Percentiles rank a stretch among this genome's conserved stretches.
Conservation (phyloP, 2,888 invertebrate genomes). For the Frankliniella fusca region DNA sequence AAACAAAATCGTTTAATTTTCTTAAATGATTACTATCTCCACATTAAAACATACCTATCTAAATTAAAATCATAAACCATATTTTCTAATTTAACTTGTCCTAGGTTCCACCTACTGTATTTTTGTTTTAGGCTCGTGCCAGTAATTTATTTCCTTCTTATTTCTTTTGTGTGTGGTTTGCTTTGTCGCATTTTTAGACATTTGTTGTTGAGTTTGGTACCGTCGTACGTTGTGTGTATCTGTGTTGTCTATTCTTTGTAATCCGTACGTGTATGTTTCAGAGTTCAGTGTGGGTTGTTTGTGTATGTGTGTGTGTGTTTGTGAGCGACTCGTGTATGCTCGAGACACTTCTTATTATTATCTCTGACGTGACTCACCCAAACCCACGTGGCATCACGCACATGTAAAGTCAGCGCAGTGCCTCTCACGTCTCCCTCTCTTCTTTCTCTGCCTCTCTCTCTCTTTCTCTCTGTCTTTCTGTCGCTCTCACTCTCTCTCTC, state of each 20-base stretch:
- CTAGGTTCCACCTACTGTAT: too few relatives aligned
- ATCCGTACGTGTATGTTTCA: constrained; percentile 15
- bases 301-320: background rate
- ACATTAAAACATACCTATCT: too few relatives aligned
- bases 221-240: background rate
- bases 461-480: too few relatives aligned
- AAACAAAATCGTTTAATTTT: too few relatives aligned
- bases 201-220: constrained; percentile 28
- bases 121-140: too few relatives aligned
- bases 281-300: constrained; percentile 17
- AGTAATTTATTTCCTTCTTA: background rate
- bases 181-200: background rate
- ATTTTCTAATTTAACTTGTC: too few relatives aligned
- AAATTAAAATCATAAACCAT: too few relatives aligned
- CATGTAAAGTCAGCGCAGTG: background rate
- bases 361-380: too few relatives aligned
- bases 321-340: constrained; percentile 7
- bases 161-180: background rate
- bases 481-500: too few relatives aligned
- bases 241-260: constrained; percentile 6
- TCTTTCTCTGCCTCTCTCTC: background rate
- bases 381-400: background rate
- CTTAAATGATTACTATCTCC: too few relatives aligned
- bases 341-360: background rate
- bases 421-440: background rate